A percentile compares a stretch with the other conserved stretches of the same genome.
These are phyloP conservation scores for Chamaea fasciata DNA, from an alignment of 2,113 vertebrate species.

Conservation along the genomic window DNA sequence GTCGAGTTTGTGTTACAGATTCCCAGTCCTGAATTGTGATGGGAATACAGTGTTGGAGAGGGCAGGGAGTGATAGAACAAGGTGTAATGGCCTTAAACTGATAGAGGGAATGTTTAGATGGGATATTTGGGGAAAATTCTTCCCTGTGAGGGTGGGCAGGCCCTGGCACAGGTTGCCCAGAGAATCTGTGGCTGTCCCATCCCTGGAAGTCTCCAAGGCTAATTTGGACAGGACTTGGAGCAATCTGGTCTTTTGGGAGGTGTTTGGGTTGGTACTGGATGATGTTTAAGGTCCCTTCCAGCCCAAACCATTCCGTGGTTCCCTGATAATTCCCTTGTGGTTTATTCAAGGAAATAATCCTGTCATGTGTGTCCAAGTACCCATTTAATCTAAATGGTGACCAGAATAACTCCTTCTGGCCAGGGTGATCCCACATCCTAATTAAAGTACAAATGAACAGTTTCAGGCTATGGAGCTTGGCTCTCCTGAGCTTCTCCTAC, in stretches of 20 bases:
- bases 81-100: background rate
- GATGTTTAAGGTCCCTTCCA: background rate
- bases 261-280: background rate
- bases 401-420: background rate
- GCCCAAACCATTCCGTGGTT: background rate
- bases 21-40: background rate
- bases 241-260: accelerated
- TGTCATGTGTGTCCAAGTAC: background rate
- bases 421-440: background rate
- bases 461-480: background rate
- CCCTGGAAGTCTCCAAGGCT: background rate
- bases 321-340: background rate
- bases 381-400: background rate
- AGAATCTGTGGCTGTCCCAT: background rate
- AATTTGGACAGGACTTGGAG: background rate
- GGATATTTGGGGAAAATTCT: background rate
- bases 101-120: background rate
- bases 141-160: background rate
- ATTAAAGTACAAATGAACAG: background rate
- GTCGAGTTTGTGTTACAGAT: background rate
- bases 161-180: background rate
- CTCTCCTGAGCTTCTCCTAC: background rate
- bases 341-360: background rate
- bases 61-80: too few species aligned
- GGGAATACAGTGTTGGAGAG: background rate